A percentile compares a stretch with the other conserved stretches of the same genome.
These are phyloP conservation scores for Cotesia vestalis DNA, from an alignment of 1,140 invertebrate genomes.

Conservation along the genomic window DNA sequence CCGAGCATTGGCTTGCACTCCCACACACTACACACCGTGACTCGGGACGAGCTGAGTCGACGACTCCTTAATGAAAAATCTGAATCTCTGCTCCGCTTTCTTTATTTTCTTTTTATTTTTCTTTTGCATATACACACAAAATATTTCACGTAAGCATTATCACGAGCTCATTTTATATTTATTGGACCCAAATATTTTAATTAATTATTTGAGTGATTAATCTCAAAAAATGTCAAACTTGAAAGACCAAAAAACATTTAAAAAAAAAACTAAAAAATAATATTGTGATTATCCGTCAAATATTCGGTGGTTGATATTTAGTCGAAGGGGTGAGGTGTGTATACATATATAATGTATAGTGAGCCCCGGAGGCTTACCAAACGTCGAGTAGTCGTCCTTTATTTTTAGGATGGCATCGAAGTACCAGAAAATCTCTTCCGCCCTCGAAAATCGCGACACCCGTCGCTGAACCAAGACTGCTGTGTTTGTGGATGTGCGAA, in stretches of 20 bases:
- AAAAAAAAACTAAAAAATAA: not conserved
- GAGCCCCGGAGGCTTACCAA: conserved; percentile 32
- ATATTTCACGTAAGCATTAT: not conserved
- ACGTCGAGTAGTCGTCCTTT: conserved; percentile 29
- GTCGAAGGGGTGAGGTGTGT: not conserved
- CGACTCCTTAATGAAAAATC: conserved; percentile 67
- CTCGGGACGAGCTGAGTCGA: conserved; percentile 63
- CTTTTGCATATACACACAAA: not conserved
- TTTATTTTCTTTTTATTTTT: conserved; percentile 37
- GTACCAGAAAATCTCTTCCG: conserved; percentile 42
- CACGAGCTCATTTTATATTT: not conserved
- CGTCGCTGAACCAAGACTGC: not conserved
- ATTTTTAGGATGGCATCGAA: conserved; percentile 35
- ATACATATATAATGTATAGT: not conserved
- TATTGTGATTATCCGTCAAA: conserved; percentile 16
- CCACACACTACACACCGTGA: conserved; percentile 37
- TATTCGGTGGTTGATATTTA: conserved; percentile 8
- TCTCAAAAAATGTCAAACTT: not conserved
- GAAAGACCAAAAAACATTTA: conserved; percentile 3
- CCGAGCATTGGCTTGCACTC: conserved; percentile 41
- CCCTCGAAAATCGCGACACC: conserved; percentile 39
- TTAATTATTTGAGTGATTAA: too few species aligned
- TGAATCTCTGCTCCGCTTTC: conserved; percentile 49
- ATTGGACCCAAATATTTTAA: not conserved
- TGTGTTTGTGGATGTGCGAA: not conserved